Conservation (phyloP, 2,113 vertebrate genomes). For the Sinocyclocheilus anshuiensis region DNA sequence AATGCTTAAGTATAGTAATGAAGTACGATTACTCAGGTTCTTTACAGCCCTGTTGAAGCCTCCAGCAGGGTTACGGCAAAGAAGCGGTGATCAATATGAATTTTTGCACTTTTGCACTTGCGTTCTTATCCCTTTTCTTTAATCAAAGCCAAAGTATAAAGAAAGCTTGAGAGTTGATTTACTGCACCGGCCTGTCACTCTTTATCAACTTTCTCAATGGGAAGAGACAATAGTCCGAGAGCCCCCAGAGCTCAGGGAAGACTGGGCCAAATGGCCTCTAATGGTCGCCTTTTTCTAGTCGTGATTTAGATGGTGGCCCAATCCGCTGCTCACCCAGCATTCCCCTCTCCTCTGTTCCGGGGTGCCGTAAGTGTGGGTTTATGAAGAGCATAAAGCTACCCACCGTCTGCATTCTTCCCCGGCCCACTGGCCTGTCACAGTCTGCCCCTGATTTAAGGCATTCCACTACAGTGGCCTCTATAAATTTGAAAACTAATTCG, state of each 20-base stretch:
- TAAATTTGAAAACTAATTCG: conserved; percentile 93
- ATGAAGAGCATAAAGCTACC: conserved; percentile 82
- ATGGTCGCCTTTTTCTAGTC: conserved; percentile 89
- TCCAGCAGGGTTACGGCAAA: conserved; percentile 64
- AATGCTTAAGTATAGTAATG: conserved; percentile 25
- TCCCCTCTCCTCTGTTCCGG: conserved; percentile 80
- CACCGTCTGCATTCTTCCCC: conserved; percentile 83
- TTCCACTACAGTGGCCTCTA: conserved; percentile 85
- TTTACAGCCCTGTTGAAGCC: conserved; percentile 43
- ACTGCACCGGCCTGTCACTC: conserved; percentile 80
- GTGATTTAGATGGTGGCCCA: conserved; percentile 94
- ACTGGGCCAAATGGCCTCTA: conserved; percentile 88
- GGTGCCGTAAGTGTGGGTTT: conserved; percentile 83
- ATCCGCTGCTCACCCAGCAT: conserved; percentile 46
- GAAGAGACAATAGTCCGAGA: conserved; percentile 87
- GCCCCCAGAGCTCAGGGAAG: conserved; percentile 83
- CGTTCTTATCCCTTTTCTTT: conserved; percentile 65
- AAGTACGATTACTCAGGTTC: background rate
- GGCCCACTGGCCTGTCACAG: conserved; percentile 81
- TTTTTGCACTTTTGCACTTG: conserved; percentile 74
- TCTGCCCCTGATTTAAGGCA: conserved; percentile 90
- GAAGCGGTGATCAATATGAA: conserved; percentile 74
- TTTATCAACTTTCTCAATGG: conserved; percentile 96
- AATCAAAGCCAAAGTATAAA: conserved; percentile 77
- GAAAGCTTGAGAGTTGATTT: conserved; percentile 92